Conservation (phyloP, 2,888 invertebrate genomes). For the Junonia oenone region DNA sequence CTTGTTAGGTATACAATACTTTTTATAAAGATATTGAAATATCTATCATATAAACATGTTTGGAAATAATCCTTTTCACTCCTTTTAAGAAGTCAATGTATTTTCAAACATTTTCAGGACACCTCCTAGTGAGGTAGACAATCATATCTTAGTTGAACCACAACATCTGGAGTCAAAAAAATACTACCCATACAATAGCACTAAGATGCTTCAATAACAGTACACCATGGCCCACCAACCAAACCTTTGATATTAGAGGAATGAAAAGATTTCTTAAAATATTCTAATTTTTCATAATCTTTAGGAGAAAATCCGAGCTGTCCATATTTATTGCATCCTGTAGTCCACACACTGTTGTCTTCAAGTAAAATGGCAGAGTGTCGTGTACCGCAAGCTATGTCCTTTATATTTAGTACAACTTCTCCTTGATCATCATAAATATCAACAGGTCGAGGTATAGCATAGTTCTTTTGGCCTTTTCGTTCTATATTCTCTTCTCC, state of each 20-base stretch:
- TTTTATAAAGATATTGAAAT: not conserved
- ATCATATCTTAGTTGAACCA: not conserved
- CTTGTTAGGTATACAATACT: not conserved
- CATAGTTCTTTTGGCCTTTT: slow-evolving; percentile 42
- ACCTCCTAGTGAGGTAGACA: too few relatives aligned
- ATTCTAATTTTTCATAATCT: slow-evolving; percentile 40
- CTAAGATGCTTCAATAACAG: slow-evolving; percentile 38
- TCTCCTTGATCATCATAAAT: slow-evolving; percentile 57
- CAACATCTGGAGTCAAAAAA: not conserved
- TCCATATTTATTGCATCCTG: slow-evolving; percentile 91
- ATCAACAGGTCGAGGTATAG: slow-evolving; percentile 58
- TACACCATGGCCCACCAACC: slow-evolving; percentile 62
- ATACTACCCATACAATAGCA: not conserved
- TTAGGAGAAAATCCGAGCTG: slow-evolving; percentile 81
- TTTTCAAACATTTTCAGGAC: not conserved
- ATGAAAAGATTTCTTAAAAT: slow-evolving; percentile 49
- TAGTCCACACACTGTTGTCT: slow-evolving; percentile 84
- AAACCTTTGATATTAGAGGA: slow-evolving; percentile 38
- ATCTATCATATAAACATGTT: not conserved
- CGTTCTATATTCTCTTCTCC: slow-evolving; percentile 27
- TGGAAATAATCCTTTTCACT: too few relatives aligned
- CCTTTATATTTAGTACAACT: slow-evolving; percentile 70
- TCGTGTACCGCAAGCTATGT: slow-evolving; percentile 86
- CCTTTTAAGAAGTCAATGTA: not conserved
- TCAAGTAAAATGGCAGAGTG: slow-evolving; percentile 86